Percentiles rank a stretch among this genome's conserved stretches.
Evolutionary conservation across 1,140 invertebrate genomes (phyloP).

Genomic region (Pollicipes pollicipes): DNA sequence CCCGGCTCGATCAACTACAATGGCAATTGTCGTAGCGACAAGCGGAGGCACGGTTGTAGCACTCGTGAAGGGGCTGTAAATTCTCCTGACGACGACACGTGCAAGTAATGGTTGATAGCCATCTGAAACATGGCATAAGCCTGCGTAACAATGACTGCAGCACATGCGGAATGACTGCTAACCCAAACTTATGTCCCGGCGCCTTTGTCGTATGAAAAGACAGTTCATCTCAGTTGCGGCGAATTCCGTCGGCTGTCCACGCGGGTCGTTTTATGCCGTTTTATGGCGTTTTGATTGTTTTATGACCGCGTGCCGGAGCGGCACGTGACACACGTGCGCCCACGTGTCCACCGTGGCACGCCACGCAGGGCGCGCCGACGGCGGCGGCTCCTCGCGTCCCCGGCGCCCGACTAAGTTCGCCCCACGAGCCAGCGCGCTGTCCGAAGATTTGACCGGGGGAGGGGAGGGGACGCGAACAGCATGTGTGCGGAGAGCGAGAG

Average conservation of each 20-base stretch:
- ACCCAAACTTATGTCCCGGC: background rate
- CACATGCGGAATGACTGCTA: background rate
- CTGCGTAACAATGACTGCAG: background rate
- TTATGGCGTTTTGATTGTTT: conserved; percentile 2
- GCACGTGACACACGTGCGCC: too few species aligned
- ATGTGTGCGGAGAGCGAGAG: too few species aligned
- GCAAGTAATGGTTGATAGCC: background rate
- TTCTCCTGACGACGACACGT: background rate
- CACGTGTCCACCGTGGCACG: too few species aligned
- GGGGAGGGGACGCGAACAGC: too few species aligned
- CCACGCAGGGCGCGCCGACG: too few species aligned
- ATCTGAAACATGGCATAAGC: background rate
- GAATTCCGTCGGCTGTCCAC: background rate
- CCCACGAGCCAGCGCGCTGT: too few species aligned
- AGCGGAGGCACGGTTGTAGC: background rate
- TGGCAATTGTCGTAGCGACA: background rate
- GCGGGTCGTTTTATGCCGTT: background rate
- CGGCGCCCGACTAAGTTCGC: too few species aligned
- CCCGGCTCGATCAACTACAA: background rate
- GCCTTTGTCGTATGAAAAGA: background rate
- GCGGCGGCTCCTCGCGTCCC: too few species aligned
- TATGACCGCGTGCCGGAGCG: background rate
- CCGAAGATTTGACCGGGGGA: too few species aligned
- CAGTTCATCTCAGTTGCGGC: background rate
- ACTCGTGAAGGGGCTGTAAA: background rate